Conservation (phyloP, 2,797 vertebrate species). For the Neopelma chrysocephalum region DNA sequence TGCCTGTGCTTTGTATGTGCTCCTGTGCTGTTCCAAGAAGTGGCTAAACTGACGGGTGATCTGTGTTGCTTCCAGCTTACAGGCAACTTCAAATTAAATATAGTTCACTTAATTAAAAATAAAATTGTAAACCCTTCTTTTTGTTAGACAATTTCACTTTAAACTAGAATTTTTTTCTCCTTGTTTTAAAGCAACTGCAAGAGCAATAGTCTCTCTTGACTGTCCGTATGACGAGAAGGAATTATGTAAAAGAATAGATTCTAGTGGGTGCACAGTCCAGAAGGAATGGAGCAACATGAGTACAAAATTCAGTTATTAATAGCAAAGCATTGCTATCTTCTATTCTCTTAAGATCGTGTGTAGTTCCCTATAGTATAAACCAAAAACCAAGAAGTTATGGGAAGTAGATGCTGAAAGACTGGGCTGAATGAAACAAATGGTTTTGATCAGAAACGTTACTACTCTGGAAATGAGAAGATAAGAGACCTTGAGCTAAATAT, state of each 20-base stretch:
- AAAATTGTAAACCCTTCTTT: neutral
- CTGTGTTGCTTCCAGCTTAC: neutral
- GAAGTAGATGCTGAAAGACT: neutral
- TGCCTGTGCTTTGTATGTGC: neutral
- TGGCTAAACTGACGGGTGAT: neutral
- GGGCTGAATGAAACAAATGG: neutral
- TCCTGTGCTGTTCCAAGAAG: neutral
- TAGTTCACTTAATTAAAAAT: neutral
- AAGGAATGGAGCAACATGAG: neutral
- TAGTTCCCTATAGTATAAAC: neutral
- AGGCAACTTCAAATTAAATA: neutral
- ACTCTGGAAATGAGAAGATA: neutral
- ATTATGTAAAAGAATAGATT: neutral
- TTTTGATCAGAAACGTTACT: neutral
- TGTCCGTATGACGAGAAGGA: neutral
- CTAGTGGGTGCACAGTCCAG: neutral
- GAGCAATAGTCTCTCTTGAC: neutral
- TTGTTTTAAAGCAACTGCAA: neutral
- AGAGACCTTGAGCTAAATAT: neutral
- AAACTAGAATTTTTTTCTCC: neutral
- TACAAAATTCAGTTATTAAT: neutral
- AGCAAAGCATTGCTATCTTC: neutral
- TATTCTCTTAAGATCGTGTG: neutral
- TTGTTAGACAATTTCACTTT: neutral
- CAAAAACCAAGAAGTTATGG: neutral